A percentile compares a stretch with the other conserved stretches of the same genome.
Conservation (phyloP, 2,113 vertebrate species). For the Podarcis cretensis region DNA sequence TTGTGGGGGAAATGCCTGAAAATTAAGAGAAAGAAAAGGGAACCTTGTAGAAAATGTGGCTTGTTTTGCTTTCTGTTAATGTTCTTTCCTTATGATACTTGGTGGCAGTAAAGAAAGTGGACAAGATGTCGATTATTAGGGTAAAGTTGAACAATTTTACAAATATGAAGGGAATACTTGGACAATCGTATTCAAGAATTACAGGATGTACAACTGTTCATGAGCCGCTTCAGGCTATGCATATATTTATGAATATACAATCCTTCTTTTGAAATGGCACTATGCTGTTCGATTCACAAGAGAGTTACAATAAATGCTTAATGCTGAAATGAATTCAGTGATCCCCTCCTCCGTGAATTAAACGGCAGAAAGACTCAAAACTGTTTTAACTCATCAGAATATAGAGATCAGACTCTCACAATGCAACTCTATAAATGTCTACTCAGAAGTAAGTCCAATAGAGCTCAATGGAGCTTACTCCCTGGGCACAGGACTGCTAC, state of each 20-base stretch:
- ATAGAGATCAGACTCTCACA: accelerated
- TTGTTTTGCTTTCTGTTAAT: neutral
- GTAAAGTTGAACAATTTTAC: neutral
- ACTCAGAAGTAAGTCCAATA: neutral
- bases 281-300: slow-evolving; percentile 36
- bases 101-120: neutral
- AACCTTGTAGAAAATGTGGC: neutral
- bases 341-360: neutral
- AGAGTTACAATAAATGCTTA: slow-evolving; percentile 7
- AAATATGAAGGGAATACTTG: neutral
- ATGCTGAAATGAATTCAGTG: neutral
- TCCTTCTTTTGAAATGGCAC: neutral
- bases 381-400: neutral
- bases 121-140: neutral
- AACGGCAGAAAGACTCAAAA: neutral
- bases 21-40: neutral
- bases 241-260: slow-evolving; percentile 23
- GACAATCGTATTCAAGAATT: slow-evolving; percentile 31
- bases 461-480: neutral
- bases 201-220: slow-evolving; percentile 36
- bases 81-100: neutral
- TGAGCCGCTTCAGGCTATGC: accelerated
- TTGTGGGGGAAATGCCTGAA: neutral
- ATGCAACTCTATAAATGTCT: neutral
- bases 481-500: neutral